phyloP scores from a whole-genome alignment of 2,888 invertebrate genomes.

The Lydus trimaculatus region DNA sequence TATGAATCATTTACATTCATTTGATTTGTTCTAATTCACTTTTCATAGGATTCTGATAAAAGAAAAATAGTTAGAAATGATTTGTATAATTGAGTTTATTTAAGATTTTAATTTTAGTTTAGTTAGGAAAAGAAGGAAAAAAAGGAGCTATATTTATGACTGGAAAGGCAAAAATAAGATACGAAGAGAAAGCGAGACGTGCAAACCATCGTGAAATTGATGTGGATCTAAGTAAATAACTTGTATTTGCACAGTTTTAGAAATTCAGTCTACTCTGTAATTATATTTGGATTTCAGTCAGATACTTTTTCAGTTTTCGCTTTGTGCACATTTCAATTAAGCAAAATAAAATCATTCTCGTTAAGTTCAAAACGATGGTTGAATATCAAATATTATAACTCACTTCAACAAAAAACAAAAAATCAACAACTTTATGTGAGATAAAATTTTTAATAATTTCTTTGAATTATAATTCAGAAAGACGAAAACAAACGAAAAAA shows the following conservation, averaged over 20 bases:
- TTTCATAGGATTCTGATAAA: no score
- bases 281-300: constrained; percentile 48
- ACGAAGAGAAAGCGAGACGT: constrained; percentile 18
- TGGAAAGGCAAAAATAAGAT: constrained; percentile 16
- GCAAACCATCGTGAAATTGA: constrained; percentile 32
- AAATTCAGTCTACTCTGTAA: constrained; percentile 47
- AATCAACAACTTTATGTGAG: background rate
- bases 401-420: background rate
- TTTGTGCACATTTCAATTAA: constrained; percentile 51
- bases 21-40: background rate
- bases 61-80: no score
- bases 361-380: background rate
- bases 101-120: constrained; percentile 29
- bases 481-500: no score
- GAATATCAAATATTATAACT: background rate
- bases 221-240: constrained; percentile 44
- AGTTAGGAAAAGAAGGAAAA: constrained; percentile 17
- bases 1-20: background rate
- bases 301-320: constrained; percentile 52
- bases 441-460: background rate
- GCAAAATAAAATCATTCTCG: constrained; percentile 32
- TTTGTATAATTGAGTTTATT: constrained; percentile 32
- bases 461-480: no score
- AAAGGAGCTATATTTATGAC: constrained; percentile 12
- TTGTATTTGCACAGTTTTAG: constrained; percentile 46